Conservation (phyloP, 2,113 vertebrate genomes). For the Galemys pyrenaicus region DNA sequence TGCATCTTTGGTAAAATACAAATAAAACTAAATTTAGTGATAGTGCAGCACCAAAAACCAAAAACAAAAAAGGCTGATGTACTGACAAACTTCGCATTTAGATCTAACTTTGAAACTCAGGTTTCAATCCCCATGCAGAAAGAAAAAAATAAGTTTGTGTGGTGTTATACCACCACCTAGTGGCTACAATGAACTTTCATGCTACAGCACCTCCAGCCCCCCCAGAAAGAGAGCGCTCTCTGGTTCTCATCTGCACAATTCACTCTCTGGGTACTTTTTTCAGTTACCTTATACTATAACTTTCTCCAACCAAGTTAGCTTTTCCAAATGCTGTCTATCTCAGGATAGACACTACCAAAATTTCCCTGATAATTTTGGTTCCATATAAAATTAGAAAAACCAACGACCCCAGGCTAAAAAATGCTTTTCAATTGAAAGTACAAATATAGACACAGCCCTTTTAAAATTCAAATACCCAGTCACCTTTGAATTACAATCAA, state of each 20-base stretch:
- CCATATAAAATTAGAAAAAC: constrained; percentile 18
- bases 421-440: neutral
- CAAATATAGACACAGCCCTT: neutral
- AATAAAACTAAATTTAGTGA: constrained; percentile 1
- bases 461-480: neutral
- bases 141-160: neutral
- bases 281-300: neutral
- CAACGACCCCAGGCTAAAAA: neutral
- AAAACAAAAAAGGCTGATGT: no score
- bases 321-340: neutral
- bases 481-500: neutral
- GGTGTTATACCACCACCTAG: neutral
- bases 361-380: constrained; percentile 4
- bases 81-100: neutral
- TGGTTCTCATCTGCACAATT: neutral
- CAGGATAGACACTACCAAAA: neutral
- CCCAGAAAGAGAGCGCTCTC: neutral
- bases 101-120: neutral
- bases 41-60: neutral
- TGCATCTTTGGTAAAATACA: neutral
- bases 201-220: neutral
- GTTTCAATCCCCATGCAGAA: neutral
- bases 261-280: neutral
- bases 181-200: neutral
- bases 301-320: neutral